Evolutionary conservation across 1,140 invertebrate species (phyloP), one percentile per base, ranked within the genome.

Genomic region (Leptinotarsa defecta): DNA sequence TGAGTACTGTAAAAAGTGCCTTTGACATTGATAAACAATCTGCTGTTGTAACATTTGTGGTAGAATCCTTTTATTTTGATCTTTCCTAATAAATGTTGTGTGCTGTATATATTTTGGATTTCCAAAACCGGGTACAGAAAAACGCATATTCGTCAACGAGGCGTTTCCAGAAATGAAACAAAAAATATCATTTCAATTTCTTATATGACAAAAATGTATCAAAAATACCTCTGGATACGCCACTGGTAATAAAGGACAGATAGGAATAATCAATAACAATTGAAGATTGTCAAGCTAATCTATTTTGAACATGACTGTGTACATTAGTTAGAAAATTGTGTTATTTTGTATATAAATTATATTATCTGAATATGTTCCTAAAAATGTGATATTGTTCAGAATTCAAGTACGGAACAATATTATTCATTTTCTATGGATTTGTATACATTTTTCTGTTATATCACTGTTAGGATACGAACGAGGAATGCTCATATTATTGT

Each of bases 1-100:
- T 75, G 81, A 79, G 79, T 81, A 78, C 78, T 83, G 80, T 83
- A 82, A 81, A 82, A 85, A 83, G 83, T 84, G 83, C 84, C 83
- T 85, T 84, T 83, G 80, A 83, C 73, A 82, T 78, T 72, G 64
- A 22, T 73, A 43, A 72, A 76, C 52, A 78, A 78, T 80, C 75
- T 80, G 76, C 76, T 74, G 74, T 68, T 49, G 71, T 73, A 72
- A 57, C 13, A 72, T 72, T 20, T 64, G 68, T 68, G 61, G 57
- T 72, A 71, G 68, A 65, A 57, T 76, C 69, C 69, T 49, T 19
- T 68, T 15, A 76, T 73, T 63, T 76, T 34, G 48, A 48, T 48
- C 61, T 62, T 43, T 52, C 48, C 52, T 71, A 27, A 71, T 71
- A 62, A 71, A 71, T 71, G 70, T 71, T n/a, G 70, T 71, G 17